These are phyloP conservation scores for Meandrina meandrites DNA, from an alignment of 92 coral and sea anemone species.

Conservation along the genomic window DNA sequence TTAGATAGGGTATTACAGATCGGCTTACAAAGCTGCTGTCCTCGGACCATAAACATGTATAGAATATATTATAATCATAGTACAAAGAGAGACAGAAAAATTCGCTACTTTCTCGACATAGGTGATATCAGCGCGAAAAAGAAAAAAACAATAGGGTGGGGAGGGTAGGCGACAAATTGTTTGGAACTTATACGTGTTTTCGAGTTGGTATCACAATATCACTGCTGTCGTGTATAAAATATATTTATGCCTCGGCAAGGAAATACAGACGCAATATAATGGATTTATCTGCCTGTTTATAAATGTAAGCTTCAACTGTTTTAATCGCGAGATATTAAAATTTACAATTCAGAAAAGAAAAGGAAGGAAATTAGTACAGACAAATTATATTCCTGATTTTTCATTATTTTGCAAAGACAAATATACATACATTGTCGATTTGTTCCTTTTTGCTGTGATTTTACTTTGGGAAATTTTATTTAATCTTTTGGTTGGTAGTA, in stretches of 20 bases:
- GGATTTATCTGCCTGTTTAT: slow-evolving; percentile 10
- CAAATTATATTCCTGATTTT: not conserved
- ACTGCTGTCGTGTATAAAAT: slow-evolving; percentile 25
- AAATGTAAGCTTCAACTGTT: not conserved
- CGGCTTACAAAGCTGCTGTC: slow-evolving; percentile 42
- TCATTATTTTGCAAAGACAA: not conserved
- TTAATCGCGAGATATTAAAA: not conserved
- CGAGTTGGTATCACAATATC: slow-evolving; percentile 6
- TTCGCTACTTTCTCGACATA: slow-evolving; percentile 22
- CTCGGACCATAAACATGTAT: slow-evolving; percentile 43
- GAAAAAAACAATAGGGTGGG: not conserved
- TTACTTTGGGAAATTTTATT: not conserved
- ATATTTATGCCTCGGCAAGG: slow-evolving; percentile 25
- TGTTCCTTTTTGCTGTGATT: not conserved
- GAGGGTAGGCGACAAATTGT: not conserved
- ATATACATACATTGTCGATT: not conserved
- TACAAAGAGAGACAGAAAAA: not conserved
- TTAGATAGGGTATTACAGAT: slow-evolving; percentile 42
- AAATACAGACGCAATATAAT: slow-evolving; percentile 3
- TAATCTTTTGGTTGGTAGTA: not conserved
- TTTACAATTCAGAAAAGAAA: not conserved
- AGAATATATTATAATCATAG: slow-evolving; percentile 46
- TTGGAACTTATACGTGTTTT: slow-evolving; percentile 1
- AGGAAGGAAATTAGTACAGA: not conserved
- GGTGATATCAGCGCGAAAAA: slow-evolving; percentile 9